Evolutionary conservation across 2,797 vertebrate species (phyloP).

Genomic region (Hoplostethus mediterraneus): DNA sequence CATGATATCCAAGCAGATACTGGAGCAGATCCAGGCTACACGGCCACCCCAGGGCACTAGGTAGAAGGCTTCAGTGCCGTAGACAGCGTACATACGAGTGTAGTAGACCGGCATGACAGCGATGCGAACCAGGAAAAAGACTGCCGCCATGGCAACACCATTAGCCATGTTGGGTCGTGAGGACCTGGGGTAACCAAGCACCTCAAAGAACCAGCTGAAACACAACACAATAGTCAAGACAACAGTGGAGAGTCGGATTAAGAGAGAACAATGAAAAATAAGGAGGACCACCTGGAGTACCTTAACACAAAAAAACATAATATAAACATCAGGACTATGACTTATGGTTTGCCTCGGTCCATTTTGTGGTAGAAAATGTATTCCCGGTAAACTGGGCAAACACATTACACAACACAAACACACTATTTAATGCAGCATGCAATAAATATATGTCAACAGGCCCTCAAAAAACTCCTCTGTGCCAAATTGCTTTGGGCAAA

Average conservation of each 20-base stretch:
- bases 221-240: slow-evolving; percentile 54
- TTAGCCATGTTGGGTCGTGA: slow-evolving; percentile 94
- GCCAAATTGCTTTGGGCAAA: no score
- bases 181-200: slow-evolving; percentile 93
- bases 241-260: neutral
- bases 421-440: no score
- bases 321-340: no score
- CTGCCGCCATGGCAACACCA: slow-evolving; percentile 93
- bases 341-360: no score
- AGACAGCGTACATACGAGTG: slow-evolving; percentile 86
- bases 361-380: no score
- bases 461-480: no score
- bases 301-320: no score
- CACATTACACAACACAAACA: no score
- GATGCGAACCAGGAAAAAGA: slow-evolving; percentile 96
- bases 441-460: no score
- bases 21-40: slow-evolving; percentile 91
- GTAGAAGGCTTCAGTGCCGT: slow-evolving; percentile 92
- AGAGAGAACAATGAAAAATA: neutral
- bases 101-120: slow-evolving; percentile 94
- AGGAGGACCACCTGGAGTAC: no score
- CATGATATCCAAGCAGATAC: slow-evolving; percentile 94
- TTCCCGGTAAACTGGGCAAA: no score
- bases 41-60: slow-evolving; percentile 89
- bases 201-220: slow-evolving; percentile 99